These are phyloP conservation scores for Catonia carolina DNA, from an alignment of 2,888 invertebrate genomes.

Conservation along the genomic window DNA sequence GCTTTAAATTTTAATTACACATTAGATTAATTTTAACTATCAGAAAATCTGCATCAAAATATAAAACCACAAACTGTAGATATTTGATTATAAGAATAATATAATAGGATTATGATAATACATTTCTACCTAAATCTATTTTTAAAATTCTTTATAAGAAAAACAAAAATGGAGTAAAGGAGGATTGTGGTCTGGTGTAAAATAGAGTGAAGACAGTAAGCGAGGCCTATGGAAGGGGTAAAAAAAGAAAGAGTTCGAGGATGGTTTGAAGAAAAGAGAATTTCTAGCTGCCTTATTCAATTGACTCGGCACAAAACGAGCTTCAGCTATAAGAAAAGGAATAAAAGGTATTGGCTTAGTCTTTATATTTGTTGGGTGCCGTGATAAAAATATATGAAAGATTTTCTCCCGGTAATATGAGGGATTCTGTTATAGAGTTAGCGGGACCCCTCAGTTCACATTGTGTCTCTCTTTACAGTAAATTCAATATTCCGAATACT, in stretches of 20 bases:
- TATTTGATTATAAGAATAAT: too few species aligned
- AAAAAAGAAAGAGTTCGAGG: not conserved
- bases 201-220: not conserved
- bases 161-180: too few species aligned
- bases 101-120: too few species aligned
- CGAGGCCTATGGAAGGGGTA: not conserved
- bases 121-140: too few species aligned
- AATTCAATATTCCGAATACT: conserved; percentile 3
- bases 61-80: too few species aligned
- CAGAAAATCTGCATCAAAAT: too few species aligned
- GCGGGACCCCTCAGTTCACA: not conserved
- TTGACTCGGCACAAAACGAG: conserved; percentile 15
- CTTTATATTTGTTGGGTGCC: conserved; percentile 29
- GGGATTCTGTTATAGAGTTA: conserved; percentile 18
- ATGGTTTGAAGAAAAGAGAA: conserved; percentile 3
- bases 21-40: too few species aligned
- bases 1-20: too few species aligned
- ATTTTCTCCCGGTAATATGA: conserved; percentile 18
- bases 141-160: too few species aligned
- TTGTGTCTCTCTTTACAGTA: conserved; percentile 3
- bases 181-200: conserved; percentile 1
- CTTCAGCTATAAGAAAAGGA: conserved; percentile 23
- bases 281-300: conserved; percentile 17
- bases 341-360: conserved; percentile 31
- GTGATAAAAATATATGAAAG: conserved; percentile 23